Percentiles rank a stretch among this genome's conserved stretches.
Conservation (phyloP, 2,113 vertebrate genomes). For the Pao palembangensis region DNA sequence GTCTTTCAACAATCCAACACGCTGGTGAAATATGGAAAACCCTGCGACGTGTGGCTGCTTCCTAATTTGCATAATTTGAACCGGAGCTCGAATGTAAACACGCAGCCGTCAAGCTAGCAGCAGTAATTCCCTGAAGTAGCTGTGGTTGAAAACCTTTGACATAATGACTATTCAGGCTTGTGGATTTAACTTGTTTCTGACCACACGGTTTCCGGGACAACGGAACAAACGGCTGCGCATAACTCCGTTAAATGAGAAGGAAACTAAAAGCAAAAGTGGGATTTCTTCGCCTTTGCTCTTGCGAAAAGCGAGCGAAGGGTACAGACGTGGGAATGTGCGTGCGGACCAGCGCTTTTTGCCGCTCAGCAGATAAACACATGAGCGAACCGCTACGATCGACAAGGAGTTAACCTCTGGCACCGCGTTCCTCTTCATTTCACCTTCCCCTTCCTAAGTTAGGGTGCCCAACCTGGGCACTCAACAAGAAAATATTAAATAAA, state of each 20-base stretch:
- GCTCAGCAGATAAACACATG: conserved; percentile 32
- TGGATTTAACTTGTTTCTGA: not conserved
- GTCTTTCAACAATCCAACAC: not conserved
- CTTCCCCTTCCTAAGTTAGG: not conserved
- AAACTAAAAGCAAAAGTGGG: not conserved
- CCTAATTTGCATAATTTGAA: conserved; percentile 38
- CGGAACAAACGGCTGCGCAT: too few species aligned
- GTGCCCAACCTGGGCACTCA: not conserved
- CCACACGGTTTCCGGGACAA: not conserved
- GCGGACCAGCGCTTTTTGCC: conserved; percentile 16
- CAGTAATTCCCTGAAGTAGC: conserved; percentile 18
- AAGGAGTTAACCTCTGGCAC: conserved; percentile 8
- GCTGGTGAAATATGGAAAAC: conserved; percentile 7
- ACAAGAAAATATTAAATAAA: conserved; percentile 4
- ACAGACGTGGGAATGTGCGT: not conserved
- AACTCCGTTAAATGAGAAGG: not conserved
- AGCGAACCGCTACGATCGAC: conserved; percentile 38
- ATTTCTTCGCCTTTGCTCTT: not conserved
- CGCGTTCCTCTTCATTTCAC: not conserved
- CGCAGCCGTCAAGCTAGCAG: conserved; percentile 5
- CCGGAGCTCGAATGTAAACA: conserved; percentile 12
- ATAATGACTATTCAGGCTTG: not conserved
- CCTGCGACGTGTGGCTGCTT: not conserved
- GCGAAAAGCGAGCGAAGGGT: not conserved
- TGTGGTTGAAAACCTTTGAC: not conserved